These are phyloP conservation scores for Aphrophora alni DNA, from an alignment of 2,888 invertebrate species.

Conservation along the genomic window DNA sequence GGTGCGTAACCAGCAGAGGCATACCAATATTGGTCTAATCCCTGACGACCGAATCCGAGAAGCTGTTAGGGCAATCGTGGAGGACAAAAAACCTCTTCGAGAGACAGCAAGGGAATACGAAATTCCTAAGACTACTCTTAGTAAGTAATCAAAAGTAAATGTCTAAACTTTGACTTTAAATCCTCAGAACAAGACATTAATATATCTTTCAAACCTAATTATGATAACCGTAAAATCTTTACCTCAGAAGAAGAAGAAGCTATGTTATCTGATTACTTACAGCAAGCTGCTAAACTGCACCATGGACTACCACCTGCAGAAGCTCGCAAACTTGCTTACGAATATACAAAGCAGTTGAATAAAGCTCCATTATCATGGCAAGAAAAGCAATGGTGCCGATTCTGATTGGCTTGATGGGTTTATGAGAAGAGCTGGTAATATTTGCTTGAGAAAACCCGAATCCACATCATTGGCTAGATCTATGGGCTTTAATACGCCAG, in stretches of 20 bases:
- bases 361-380: slow-evolving; percentile 39
- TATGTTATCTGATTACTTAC: slow-evolving; percentile 33
- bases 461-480: slow-evolving; percentile 41
- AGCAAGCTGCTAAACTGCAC: slow-evolving; percentile 23
- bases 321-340: slow-evolving; percentile 39
- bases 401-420: slow-evolving; percentile 39
- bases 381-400: slow-evolving; percentile 34
- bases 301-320: slow-evolving; percentile 34
- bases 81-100: neutral
- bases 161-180: too few relatives aligned
- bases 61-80: neutral
- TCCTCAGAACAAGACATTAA: too few relatives aligned
- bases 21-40: neutral
- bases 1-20: neutral
- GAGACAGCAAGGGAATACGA: neutral
- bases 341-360: slow-evolving; percentile 39
- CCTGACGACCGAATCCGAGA: neutral
- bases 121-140: neutral
- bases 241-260: slow-evolving; percentile 37
- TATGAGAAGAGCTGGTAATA: slow-evolving; percentile 36
- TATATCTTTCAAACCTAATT: slow-evolving; percentile 12
- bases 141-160: neutral
- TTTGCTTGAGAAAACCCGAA: slow-evolving; percentile 42
- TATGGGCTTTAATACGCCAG: slow-evolving; percentile 38
- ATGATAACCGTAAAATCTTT: slow-evolving; percentile 30